phyloP scores from a whole-genome alignment of 2,888 invertebrate genomes.

The Xylota segnis region DNA sequence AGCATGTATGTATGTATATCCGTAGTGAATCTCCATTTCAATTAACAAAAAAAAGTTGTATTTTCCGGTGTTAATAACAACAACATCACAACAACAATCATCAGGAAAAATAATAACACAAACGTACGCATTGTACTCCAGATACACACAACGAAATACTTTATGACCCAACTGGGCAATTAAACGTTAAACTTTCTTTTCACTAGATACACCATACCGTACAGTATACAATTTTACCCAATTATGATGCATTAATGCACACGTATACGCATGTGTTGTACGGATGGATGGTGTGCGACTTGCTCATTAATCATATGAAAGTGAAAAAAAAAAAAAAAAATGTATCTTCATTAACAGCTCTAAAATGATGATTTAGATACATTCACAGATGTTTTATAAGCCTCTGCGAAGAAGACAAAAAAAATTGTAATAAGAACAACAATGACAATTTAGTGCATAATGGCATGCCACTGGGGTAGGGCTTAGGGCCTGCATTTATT shows the following conservation, averaged over 20 bases:
- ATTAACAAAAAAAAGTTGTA: slow-evolving; percentile 21
- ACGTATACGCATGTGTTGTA: slow-evolving; percentile 31
- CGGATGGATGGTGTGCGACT: slow-evolving; percentile 40
- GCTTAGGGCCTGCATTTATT: slow-evolving; percentile 33
- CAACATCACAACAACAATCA: slow-evolving; percentile 10
- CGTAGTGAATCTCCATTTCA: slow-evolving; percentile 28
- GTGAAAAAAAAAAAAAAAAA: slow-evolving; percentile 60
- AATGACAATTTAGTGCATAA: background rate
- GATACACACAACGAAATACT: slow-evolving; percentile 35
- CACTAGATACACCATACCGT: slow-evolving; percentile 50
- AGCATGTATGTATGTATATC: background rate
- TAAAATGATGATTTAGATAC: slow-evolving; percentile 12
- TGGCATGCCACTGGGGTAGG: slow-evolving; percentile 1
- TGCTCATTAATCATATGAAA: slow-evolving; percentile 64
- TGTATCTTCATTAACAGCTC: slow-evolving; percentile 44
- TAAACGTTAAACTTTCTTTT: slow-evolving; percentile 70
- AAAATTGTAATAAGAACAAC: background rate
- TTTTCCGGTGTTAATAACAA: slow-evolving; percentile 40
- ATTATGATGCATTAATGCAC: slow-evolving; percentile 71
- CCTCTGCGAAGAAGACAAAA: slow-evolving; percentile 11
- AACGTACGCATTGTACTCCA: slow-evolving; percentile 18
- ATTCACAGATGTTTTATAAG: slow-evolving; percentile 13
- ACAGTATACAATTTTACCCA: slow-evolving; percentile 55
- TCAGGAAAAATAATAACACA: background rate
- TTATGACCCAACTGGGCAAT: slow-evolving; percentile 66